A percentile compares a stretch with the other conserved stretches of the same genome.
Evolutionary conservation across 1,140 invertebrate species (phyloP).

Genomic region (Coenobita brevimanus): DNA sequence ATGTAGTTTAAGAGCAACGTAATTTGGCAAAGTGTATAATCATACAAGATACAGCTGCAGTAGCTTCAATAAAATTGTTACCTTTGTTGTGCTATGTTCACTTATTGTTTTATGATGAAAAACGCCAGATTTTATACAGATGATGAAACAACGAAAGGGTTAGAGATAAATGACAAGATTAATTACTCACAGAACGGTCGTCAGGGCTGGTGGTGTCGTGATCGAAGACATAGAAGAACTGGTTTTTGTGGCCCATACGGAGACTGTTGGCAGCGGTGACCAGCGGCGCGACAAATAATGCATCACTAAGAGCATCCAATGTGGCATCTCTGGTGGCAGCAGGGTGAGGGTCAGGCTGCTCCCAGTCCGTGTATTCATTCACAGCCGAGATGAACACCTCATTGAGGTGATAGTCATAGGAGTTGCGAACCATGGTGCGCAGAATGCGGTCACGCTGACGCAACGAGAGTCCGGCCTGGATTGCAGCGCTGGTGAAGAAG

Average conservation of each 20-base stretch:
- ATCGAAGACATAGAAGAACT: slow-evolving; percentile 94
- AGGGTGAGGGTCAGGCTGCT: slow-evolving; percentile 91
- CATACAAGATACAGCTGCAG: too few relatives aligned
- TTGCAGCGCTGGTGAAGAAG: slow-evolving; percentile 74
- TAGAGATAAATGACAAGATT: too few relatives aligned
- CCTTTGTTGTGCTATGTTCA: too few relatives aligned
- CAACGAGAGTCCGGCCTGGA: slow-evolving; percentile 94
- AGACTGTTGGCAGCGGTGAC: slow-evolving; percentile 86
- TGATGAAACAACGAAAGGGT: neutral
- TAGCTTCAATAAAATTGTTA: too few relatives aligned
- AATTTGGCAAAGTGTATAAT: too few relatives aligned
- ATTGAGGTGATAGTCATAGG: slow-evolving; percentile 93
- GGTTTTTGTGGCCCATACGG: slow-evolving; percentile 76
- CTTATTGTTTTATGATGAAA: too few relatives aligned
- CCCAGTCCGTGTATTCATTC: slow-evolving; percentile 98
- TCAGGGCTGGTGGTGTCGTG: slow-evolving; percentile 78
- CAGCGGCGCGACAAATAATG: slow-evolving; percentile 89
- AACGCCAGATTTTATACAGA: neutral
- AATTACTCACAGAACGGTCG: slow-evolving; percentile 73
- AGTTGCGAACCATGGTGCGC: slow-evolving; percentile 93
- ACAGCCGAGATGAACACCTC: slow-evolving; percentile 98
- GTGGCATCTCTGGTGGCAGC: slow-evolving; percentile 94
- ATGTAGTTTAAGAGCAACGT: too few relatives aligned
- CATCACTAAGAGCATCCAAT: slow-evolving; percentile 93
- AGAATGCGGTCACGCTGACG: slow-evolving; percentile 92